Conservation (phyloP, 2,797 vertebrate genomes). For the Thripadectes ignobilis region DNA sequence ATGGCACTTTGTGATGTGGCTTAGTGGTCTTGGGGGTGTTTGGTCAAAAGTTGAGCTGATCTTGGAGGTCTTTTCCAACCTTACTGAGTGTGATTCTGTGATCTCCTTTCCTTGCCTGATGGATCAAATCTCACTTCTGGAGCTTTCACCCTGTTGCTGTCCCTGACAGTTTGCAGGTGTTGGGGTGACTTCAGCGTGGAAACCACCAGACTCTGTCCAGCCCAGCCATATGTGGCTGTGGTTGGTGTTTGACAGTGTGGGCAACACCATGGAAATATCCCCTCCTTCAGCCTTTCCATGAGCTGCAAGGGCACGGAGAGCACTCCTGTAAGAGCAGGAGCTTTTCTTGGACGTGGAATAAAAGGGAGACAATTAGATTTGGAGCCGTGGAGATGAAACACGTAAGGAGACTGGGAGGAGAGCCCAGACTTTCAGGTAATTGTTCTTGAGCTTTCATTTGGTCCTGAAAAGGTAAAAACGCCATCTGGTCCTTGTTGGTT, state of each 20-base stretch:
- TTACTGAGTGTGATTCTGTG: neutral
- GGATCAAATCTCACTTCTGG: neutral
- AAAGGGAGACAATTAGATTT: neutral
- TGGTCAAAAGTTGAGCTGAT: neutral
- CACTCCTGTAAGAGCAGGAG: neutral
- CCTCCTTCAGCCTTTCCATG: neutral
- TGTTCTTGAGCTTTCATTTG: neutral
- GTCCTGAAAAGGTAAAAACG: neutral
- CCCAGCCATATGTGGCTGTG: neutral
- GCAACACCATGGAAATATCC: neutral
- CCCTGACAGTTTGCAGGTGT: too few relatives aligned
- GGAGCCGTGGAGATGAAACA: neutral
- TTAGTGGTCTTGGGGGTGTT: neutral
- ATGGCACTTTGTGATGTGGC: accelerated
- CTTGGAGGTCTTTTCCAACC: neutral
- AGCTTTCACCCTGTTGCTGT: neutral
- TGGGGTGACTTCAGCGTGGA: neutral
- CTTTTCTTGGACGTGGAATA: neutral
- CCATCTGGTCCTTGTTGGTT: neutral
- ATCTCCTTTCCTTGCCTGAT: neutral
- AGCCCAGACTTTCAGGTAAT: neutral
- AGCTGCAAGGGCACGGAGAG: neutral
- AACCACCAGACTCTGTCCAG: neutral
- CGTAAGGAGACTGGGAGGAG: neutral
- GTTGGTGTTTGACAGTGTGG: accelerated